phyloP scores from a whole-genome alignment of 2,888 invertebrate species.

The Nomada fucata region DNA sequence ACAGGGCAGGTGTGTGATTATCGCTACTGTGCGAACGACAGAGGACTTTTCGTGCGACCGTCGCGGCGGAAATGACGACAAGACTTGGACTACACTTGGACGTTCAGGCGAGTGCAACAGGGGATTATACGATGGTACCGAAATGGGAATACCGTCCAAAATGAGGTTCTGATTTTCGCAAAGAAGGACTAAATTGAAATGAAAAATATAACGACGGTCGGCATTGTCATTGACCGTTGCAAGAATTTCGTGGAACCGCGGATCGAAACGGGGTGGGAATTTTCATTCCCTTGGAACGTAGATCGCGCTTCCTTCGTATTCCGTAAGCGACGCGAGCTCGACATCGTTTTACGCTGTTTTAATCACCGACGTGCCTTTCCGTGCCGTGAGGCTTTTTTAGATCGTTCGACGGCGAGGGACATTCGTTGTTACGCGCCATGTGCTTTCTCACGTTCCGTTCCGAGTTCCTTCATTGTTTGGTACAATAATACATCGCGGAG shows the following conservation, averaged over 20 bases:
- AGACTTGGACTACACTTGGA: background rate
- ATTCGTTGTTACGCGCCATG: conserved; percentile 2
- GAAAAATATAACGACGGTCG: too few species aligned
- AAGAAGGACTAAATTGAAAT: too few species aligned
- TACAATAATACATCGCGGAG: background rate
- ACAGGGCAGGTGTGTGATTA: conserved; percentile 2
- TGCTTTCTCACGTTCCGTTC: background rate
- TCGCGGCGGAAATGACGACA: background rate
- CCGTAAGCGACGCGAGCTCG: background rate
- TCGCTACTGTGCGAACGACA: background rate
- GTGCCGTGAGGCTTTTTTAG: background rate
- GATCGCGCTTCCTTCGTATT: background rate
- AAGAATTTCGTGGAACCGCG: background rate
- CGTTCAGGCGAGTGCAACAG: background rate
- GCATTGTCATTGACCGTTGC: too few species aligned
- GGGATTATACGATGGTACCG: background rate
- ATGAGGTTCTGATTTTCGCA: background rate
- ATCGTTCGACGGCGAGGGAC: background rate
- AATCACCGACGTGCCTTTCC: conserved; percentile 21
- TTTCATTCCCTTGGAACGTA: conserved; percentile 1
- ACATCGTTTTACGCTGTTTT: conserved; percentile 6
- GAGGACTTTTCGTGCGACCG: background rate
- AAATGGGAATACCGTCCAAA: conserved; percentile 20
- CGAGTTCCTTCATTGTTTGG: background rate
- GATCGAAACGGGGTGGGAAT: background rate